Evolutionary conservation across 2,113 vertebrate species (phyloP).

Genomic region (Ailurus styani): DNA sequence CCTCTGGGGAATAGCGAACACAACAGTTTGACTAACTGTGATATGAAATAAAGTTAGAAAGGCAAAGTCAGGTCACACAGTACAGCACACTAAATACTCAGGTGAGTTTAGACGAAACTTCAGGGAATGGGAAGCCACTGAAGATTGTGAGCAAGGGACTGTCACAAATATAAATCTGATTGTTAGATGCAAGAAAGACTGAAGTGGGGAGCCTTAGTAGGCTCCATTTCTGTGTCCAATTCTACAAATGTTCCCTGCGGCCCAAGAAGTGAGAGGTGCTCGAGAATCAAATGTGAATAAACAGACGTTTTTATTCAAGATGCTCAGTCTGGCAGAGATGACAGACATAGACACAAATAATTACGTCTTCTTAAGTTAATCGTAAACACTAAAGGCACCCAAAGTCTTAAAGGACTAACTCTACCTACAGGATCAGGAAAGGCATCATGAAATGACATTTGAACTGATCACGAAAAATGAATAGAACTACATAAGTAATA

Average conservation of each 20-base stretch:
- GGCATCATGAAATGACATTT: not conserved
- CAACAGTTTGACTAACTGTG: not conserved
- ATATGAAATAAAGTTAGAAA: slow-evolving; percentile 1
- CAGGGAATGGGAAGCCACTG: not conserved
- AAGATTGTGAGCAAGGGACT: not conserved
- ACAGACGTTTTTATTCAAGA: not conserved
- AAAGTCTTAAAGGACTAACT: not conserved
- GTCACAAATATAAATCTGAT: not conserved
- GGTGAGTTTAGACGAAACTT: not conserved
- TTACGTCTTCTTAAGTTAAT: not conserved
- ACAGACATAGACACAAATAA: not conserved
- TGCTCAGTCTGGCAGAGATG: not conserved
- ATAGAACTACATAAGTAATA: not conserved
- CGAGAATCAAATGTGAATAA: not conserved
- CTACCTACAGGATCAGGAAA: not conserved
- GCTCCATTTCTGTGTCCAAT: not conserved
- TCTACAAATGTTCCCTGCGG: not conserved
- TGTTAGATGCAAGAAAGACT: not conserved
- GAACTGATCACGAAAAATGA: not conserved
- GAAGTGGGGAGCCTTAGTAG: not conserved
- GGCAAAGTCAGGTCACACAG: not conserved
- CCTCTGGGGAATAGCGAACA: not conserved
- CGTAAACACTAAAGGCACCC: not conserved
- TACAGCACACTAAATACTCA: not conserved
- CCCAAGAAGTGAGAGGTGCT: not conserved